These are phyloP conservation scores for Ceraclea dissimilis DNA, from an alignment of 2,888 invertebrate species.

Conservation along the genomic window DNA sequence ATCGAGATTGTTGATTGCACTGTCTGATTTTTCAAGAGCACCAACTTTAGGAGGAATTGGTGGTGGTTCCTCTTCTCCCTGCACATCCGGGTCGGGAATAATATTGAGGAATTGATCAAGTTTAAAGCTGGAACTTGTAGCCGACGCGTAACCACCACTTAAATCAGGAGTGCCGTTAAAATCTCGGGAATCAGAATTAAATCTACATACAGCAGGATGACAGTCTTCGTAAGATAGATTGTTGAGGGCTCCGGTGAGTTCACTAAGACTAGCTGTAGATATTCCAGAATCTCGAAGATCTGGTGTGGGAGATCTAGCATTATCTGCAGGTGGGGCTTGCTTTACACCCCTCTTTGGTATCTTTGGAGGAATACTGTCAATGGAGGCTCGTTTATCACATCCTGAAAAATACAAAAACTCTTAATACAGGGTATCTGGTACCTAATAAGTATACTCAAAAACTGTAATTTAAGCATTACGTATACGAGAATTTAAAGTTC, in stretches of 20 bases:
- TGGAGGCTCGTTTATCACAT: slow-evolving; percentile 22
- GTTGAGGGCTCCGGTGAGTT: slow-evolving; percentile 29
- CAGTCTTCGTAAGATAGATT: slow-evolving; percentile 38
- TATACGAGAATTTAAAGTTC: no score
- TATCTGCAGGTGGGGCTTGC: slow-evolving; percentile 17
- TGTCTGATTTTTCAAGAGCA: slow-evolving; percentile 21
- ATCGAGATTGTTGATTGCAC: slow-evolving; percentile 13
- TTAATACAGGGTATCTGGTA: no score
- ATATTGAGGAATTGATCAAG: slow-evolving; percentile 24
- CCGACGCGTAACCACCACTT: slow-evolving; percentile 19
- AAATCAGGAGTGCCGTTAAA: slow-evolving; percentile 21
- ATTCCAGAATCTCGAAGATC: slow-evolving; percentile 51
- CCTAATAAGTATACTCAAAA: no score
- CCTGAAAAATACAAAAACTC: no score
- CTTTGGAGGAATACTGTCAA: slow-evolving; percentile 22
- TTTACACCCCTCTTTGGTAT: slow-evolving; percentile 23
- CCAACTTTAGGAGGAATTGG: slow-evolving; percentile 25
- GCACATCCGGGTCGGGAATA: slow-evolving; percentile 17
- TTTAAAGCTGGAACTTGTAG: slow-evolving; percentile 22
- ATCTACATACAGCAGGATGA: slow-evolving; percentile 35
- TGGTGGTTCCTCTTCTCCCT: slow-evolving; percentile 22
- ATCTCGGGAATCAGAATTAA: slow-evolving; percentile 29
- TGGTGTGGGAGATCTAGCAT: slow-evolving; percentile 28
- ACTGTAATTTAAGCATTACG: no score
- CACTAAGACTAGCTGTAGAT: slow-evolving; percentile 36